Base-by-base conservation (phyloP, 2,113 vertebrate genomes). In the Strix aluco region DNA sequence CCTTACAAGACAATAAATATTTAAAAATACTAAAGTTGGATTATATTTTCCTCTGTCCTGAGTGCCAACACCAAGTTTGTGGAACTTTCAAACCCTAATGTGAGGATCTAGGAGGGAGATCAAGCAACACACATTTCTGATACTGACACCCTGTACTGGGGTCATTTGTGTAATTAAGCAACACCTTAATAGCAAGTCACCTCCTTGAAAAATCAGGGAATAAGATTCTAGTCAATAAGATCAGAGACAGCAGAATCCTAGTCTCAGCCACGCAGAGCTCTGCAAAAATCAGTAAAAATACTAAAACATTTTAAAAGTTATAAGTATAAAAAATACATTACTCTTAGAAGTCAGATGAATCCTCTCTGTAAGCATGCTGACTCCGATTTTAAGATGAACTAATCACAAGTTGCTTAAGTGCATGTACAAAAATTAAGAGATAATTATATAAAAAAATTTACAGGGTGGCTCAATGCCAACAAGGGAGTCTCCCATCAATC, bases 401-500 rank as follows among this genome's bases (percentile, higher is more conserved):
- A 78, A 89, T 80, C 87, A 65, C 27, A 87, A 95, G 54, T 69
- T 82, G 54, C 71, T 88, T 65, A 92, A 92, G 52, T 44, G 23
- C 57, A 86, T 25, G 47, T 81, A 91, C 72, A 94, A 92, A 94
- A 92, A 92, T 92, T 94, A 91, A 75, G 81, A 81, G 40, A 94
- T 79, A 94, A 89, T 92, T 94, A 87, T 42, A 84, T 67, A 7
- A 86, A 95, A 92, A 94, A 94, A 54, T 7, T 27, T 59, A 84
- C 80, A 23, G 82, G 40, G 62, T 92, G 92, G 89, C 94, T 82
- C 77, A 87, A 13, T 51, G 94, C 95, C 96, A 96, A 38, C 10
- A 77, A 66, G 46, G 90, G 42, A 72, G 22, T 77, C 86, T 94
- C 58, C 88, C 88, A 94, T 97, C 92, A 94, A 87, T 92, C 92